phyloP scores from a whole-genome alignment of 2,888 invertebrate species.

The Plagiodera versicolora region DNA sequence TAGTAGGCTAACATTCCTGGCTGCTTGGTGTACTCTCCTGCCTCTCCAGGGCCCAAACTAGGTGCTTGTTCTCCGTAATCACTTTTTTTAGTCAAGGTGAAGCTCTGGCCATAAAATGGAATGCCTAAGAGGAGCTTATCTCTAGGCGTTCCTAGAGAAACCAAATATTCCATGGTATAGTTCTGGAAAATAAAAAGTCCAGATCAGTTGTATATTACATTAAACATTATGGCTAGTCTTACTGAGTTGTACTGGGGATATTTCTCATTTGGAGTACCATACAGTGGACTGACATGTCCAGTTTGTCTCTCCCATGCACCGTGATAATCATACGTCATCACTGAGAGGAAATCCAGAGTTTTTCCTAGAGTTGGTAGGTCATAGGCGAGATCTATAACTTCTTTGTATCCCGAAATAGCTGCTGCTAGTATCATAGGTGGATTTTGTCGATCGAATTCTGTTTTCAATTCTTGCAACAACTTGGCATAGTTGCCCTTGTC shows the following conservation, averaged over 20 bases:
- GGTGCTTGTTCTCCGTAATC: constrained; percentile 62
- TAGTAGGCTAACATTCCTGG: constrained; percentile 88
- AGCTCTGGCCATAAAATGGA: constrained; percentile 88
- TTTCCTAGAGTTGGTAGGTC: constrained; percentile 72
- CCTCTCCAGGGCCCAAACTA: constrained; percentile 73
- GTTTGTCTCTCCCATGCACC: constrained; percentile 84
- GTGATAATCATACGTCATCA: constrained; percentile 89
- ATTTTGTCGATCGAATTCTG: constrained; percentile 63
- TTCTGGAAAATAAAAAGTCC: constrained; percentile 59
- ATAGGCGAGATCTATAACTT: constrained; percentile 85
- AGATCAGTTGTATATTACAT: neutral
- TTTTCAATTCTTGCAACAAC: constrained; percentile 67
- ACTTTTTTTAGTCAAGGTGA: constrained; percentile 62
- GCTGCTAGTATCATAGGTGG: constrained; percentile 77
- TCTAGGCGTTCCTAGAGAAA: constrained; percentile 72
- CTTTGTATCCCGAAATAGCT: constrained; percentile 86
- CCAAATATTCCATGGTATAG: constrained; percentile 76
- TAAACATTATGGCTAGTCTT: constrained; percentile 44
- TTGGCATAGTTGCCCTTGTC: constrained; percentile 80
- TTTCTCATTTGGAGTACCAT: constrained; percentile 65
- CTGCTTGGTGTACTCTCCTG: constrained; percentile 81
- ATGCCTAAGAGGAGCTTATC: constrained; percentile 79
- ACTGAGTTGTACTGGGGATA: constrained; percentile 78
- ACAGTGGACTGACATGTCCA: constrained; percentile 80
- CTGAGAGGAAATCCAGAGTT: constrained; percentile 76